phyloP scores from a whole-genome alignment of 2,797 vertebrate species.

The Chiroxiphia lanceolata region DNA sequence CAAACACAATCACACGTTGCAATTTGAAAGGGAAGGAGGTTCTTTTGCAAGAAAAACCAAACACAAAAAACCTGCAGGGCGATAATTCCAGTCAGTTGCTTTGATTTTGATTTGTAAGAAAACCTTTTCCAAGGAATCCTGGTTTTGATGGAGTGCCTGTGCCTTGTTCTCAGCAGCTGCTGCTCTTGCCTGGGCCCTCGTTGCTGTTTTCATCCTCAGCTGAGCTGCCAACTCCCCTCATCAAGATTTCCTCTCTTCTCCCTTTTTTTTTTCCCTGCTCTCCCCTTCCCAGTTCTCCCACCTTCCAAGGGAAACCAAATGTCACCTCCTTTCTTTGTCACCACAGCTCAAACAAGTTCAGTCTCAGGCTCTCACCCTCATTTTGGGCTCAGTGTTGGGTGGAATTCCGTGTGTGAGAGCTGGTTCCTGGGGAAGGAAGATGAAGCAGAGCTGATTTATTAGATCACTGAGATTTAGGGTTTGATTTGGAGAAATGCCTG shows the following conservation, averaged over 20 bases:
- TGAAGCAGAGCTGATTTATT: neutral
- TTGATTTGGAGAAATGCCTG: neutral
- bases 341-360: neutral
- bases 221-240: neutral
- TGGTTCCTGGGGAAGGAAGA: neutral
- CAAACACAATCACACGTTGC: rapidly evolving
- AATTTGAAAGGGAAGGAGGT: neutral
- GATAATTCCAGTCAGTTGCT: neutral
- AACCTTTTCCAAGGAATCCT: neutral
- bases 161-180: neutral
- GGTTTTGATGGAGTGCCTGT: neutral
- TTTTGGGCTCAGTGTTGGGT: neutral
- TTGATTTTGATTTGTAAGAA: neutral
- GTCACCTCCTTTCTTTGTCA: neutral
- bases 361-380: neutral
- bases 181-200: neutral
- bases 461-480: neutral
- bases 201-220: neutral
- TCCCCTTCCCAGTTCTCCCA: neutral
- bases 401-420: neutral
- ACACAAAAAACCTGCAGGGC: rapidly evolving
- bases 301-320: neutral
- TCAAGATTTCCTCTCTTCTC: neutral
- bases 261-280: neutral
- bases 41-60: neutral